Evolutionary conservation across 2,888 invertebrate species (phyloP).

Genomic region (Himalopsyche japonica): DNA sequence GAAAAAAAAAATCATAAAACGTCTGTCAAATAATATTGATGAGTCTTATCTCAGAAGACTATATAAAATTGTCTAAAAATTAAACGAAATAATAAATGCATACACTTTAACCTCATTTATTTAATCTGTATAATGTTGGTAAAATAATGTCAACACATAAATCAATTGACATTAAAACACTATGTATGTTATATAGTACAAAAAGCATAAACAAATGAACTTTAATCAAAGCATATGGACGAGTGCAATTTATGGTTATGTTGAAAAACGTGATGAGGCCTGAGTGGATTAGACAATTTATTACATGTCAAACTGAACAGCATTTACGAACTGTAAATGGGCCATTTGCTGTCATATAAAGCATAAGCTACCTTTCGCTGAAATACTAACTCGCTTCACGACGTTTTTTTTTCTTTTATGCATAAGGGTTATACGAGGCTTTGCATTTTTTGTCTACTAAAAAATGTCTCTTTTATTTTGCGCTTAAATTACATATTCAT

Average conservation of each 20-base stretch:
- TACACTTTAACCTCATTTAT: neutral
- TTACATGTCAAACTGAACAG: conserved; percentile 22
- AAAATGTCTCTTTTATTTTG: neutral
- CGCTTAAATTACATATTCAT: neutral
- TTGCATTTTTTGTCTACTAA: neutral
- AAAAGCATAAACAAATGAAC: neutral
- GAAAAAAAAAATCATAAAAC: too few species aligned
- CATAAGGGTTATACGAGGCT: neutral
- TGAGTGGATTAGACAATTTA: neutral
- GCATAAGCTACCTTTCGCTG: conserved; percentile 13
- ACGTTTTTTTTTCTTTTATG: neutral
- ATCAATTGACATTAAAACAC: neutral
- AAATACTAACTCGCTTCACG: neutral
- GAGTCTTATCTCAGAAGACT: too few species aligned
- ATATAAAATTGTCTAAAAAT: too few species aligned
- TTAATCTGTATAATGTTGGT: neutral
- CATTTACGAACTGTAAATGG: conserved; percentile 38
- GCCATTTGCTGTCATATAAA: conserved; percentile 34
- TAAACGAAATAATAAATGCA: neutral
- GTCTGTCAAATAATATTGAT: too few species aligned
- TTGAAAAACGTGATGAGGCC: neutral
- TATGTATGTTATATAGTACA: neutral
- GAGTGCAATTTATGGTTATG: neutral
- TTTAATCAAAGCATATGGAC: neutral
- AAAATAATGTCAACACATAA: neutral